Base-by-base conservation (phyloP, 2,797 vertebrate genomes). In the Dromococcyx pavoninus region DNA sequence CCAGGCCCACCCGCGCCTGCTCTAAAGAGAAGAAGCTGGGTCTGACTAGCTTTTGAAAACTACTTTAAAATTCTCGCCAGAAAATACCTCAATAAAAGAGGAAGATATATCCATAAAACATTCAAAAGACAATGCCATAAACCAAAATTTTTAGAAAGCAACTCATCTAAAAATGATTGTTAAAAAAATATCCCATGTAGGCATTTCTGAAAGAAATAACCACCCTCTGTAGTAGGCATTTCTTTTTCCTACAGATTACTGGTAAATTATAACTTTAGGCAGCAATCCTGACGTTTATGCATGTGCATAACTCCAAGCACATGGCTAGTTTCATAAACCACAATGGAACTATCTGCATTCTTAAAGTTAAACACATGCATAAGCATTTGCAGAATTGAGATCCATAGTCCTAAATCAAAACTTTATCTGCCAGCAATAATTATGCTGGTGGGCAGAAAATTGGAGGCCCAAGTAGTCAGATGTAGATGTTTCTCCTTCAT, bases 11-110 rank as follows among this genome's bases (percentile, higher is more conserved):
- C 76, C 48, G 57, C 0, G 80, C 96, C 93, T 86, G 62, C 87
- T 94, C 83, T 94, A 77, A 91, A 53, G 86, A 92, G 94, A 77
- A 82, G 60, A 91, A 95, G 66, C 85, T 75, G 87, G 43, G 54
- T n/a, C 61, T 91, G 88, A 69, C 41, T 88, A 37, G 93, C 96
- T 91, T 98, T 97, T 96, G 97, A 97, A 97, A 96, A 86, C 78
- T 58, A 76, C 94, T 97, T 97, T 84, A 91, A 95, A 97, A 96
- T 94, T 96, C 92, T 95, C 19, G 6, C 95, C 91, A 95, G 61
- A 88, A 96, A 89, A 91, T 93, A 87, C 77, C 87, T 89, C 74
- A 74, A 91, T 88, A 97, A 91, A 96, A 94, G 93, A 83, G 27
- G n/a, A 95, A 94, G 80, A 94, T 87, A 89, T 69, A 70, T 88